A percentile compares a stretch with the other conserved stretches of the same genome.
Evolutionary conservation across 1,140 invertebrate genomes (phyloP).

Genomic region (Cotesia vestalis): DNA sequence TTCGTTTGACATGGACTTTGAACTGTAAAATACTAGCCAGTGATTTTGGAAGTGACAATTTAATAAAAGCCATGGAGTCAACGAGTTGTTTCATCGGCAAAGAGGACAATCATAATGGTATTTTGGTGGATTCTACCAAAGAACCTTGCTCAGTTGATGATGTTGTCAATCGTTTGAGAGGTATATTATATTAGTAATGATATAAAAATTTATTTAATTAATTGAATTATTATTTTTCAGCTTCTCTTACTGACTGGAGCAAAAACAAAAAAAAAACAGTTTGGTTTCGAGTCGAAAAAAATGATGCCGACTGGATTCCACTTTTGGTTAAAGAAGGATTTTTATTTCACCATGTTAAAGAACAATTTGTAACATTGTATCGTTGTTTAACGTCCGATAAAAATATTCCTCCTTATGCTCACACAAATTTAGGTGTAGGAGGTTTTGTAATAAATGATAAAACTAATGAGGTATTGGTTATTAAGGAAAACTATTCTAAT

Average conservation of each 20-base stretch:
- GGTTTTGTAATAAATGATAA: slow-evolving; percentile 83
- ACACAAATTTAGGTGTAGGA: slow-evolving; percentile 88
- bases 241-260: slow-evolving; percentile 77
- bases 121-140: slow-evolving; percentile 72
- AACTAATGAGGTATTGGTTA: slow-evolving; percentile 77
- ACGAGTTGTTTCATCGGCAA: slow-evolving; percentile 66
- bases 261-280: slow-evolving; percentile 74
- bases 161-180: slow-evolving; percentile 69
- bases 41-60: slow-evolving; percentile 3
- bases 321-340: slow-evolving; percentile 82
- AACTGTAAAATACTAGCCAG: neutral
- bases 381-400: slow-evolving; percentile 77
- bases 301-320: slow-evolving; percentile 80
- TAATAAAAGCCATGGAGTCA: slow-evolving; percentile 32
- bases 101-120: slow-evolving; percentile 74
- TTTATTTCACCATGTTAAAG: slow-evolving; percentile 85
- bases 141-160: slow-evolving; percentile 66
- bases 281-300: slow-evolving; percentile 82
- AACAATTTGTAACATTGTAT: slow-evolving; percentile 81
- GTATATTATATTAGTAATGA: slow-evolving; percentile 54
- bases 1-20: slow-evolving; percentile 24
- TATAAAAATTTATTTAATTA: too few relatives aligned
- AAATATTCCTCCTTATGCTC: slow-evolving; percentile 83
- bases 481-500: slow-evolving; percentile 73
- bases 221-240: slow-evolving; percentile 64